Evolutionary conservation across 2,888 invertebrate genomes (phyloP).

Genomic region (Piscicola geometra): DNA sequence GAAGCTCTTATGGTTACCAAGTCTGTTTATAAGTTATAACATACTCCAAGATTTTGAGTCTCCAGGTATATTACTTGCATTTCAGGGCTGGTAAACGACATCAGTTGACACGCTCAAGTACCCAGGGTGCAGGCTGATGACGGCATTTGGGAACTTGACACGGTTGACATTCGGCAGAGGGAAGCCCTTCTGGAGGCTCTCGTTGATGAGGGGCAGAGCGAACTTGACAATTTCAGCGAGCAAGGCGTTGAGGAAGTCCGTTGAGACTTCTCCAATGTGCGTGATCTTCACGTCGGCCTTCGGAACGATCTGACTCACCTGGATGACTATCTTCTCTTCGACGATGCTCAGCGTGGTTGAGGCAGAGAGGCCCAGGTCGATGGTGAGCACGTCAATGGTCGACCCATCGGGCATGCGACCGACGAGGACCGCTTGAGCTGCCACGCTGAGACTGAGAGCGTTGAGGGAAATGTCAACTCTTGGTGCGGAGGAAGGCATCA

Average conservation of each 20-base stretch:
- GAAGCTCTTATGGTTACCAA: too few relatives aligned
- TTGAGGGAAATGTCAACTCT: not conserved
- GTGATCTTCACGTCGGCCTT: not conserved
- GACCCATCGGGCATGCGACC: not conserved
- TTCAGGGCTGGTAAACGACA: not conserved
- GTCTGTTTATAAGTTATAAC: too few relatives aligned
- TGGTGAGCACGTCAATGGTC: not conserved
- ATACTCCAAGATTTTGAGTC: too few relatives aligned
- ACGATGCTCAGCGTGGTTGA: not conserved
- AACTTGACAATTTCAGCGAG: not conserved
- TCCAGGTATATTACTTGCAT: not conserved
- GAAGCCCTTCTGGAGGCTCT: not conserved
- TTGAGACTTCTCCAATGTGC: not conserved
- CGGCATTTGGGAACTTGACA: not conserved
- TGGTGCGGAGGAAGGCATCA: not conserved
- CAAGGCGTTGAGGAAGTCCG: not conserved
- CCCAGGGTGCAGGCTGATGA: not conserved
- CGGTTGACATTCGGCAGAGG: not conserved
- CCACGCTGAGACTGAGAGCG: not conserved
- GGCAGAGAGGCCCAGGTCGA: not conserved
- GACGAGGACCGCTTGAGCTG: not conserved
- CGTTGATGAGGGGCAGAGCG: not conserved
- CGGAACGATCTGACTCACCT: not conserved
- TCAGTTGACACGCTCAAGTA: not conserved
- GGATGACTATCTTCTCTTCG: not conserved